Evolutionary conservation across 2,113 vertebrate species (phyloP), one percentile per base, ranked within the genome.

Genomic region (Apteryx owenii): DNA sequence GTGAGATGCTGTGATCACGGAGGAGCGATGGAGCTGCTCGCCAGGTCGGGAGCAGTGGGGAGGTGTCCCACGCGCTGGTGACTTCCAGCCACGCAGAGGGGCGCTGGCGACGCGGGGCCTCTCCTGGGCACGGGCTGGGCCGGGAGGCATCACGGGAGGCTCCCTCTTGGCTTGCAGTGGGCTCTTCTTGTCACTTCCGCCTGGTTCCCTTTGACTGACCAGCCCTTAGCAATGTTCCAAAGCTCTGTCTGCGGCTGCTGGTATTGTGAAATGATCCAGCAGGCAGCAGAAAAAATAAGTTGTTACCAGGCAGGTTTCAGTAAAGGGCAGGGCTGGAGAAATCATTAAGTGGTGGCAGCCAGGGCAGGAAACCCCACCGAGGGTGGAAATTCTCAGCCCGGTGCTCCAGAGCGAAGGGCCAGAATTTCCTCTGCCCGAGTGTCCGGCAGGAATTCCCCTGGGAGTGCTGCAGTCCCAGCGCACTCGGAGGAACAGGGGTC

Each of bases 61-160:
- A 53, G 40, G 20, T 23, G 68, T 80, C 51, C 9, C 31, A 1
- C 1, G 48, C 1, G 1, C 23, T 31, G 31, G 16, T 0, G 13
- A 1, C 21, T 62, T 87, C 33, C 46, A 69, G n/a, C 36, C 6
- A 31, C 36, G 17, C 20, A 6, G 46, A 25, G 54, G 31, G 12
- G 3, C 10, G 17, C 5, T 48, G 0, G 7, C 23, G 61, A 31
- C 19, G 1, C 3, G 26, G 44, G 16, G 64, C 16, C 28, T 62
- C 40, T 79, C 17, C 29, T 28, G 53, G 70, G 5, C 80, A 28
- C 5, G 44, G 25, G 8, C 68, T 53, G 36, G 80, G 64, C 71
- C 4, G 10, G 76, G 60, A 50, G n/a, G 61, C 26, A 2, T 6
- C 4, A 0, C 0, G 15, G 54, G 23, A 44, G 61, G 50, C 38